These are phyloP conservation scores for Bradypodion ventrale DNA, from an alignment of 2,797 vertebrate species.

Conservation along the genomic window DNA sequence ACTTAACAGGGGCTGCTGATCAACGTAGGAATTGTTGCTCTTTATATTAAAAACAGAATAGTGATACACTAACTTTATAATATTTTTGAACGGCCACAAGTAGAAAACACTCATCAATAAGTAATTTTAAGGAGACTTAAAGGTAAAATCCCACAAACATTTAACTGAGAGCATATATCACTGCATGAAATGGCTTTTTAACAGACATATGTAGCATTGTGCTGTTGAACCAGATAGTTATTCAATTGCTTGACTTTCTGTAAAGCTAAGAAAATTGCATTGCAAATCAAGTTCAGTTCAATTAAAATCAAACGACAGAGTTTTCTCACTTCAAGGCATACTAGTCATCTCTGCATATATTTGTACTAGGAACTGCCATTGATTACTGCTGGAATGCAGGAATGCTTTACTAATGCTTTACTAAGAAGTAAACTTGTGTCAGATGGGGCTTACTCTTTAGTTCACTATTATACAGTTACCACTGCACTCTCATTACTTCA, in stretches of 20 bases:
- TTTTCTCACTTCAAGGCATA: not conserved
- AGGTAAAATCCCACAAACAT: not conserved
- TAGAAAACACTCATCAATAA: not conserved
- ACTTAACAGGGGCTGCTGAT: slow-evolving; percentile 15
- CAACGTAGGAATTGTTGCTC: not conserved
- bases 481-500: not conserved
- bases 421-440: not conserved
- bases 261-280: not conserved
- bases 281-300: not conserved
- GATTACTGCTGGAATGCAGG: not conserved
- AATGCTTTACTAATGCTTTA: not conserved
- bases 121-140: not conserved
- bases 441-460: no score
- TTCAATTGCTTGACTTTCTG: not conserved
- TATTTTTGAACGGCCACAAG: not conserved
- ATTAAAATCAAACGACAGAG: not conserved
- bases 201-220: not conserved
- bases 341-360: not conserved
- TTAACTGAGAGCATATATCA: not conserved
- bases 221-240: not conserved
- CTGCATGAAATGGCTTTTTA: not conserved
- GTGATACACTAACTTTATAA: not conserved
- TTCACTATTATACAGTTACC: not conserved
- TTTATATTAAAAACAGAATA: not conserved
- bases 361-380: not conserved